phyloP scores from a whole-genome alignment of 2,797 vertebrate genomes.

The Gouania willdenowi region DNA sequence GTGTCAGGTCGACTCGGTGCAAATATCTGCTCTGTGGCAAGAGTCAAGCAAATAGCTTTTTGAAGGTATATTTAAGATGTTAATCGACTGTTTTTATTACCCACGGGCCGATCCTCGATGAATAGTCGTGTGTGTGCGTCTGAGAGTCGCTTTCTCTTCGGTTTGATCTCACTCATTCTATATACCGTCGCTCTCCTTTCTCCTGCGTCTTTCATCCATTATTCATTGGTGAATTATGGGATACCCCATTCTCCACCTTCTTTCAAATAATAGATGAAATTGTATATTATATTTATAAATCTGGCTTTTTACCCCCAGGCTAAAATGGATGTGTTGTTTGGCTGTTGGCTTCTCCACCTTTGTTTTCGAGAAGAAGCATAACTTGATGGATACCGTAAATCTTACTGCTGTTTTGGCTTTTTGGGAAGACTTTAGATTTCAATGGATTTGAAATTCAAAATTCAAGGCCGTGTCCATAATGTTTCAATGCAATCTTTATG shows the following conservation, averaged over 20 bases:
- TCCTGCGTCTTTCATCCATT: conserved; percentile 14
- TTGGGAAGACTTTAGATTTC: no score
- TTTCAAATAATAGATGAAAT: conserved; percentile 2
- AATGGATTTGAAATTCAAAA: no score
- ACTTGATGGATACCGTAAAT: not conserved
- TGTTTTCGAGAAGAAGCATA: not conserved
- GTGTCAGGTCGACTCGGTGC: conserved; percentile 36
- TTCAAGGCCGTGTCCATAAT: no score
- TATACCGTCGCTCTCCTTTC: conserved; percentile 29
- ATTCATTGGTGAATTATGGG: conserved; percentile 10
- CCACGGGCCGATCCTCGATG: conserved; percentile 53
- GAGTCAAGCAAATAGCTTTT: conserved; percentile 66
- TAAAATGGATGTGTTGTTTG: not conserved
- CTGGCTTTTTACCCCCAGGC: not conserved
- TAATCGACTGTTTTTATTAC: conserved; percentile 75
- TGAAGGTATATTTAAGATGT: conserved; percentile 75
- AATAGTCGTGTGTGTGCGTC: conserved; percentile 46
- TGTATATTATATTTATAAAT: conserved; percentile 12
- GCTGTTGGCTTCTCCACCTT: not conserved
- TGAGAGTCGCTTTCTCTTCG: conserved; percentile 14
- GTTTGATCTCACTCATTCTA: conserved; percentile 13
- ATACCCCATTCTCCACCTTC: not conserved
- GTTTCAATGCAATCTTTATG: no score
- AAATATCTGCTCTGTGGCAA: conserved; percentile 61
- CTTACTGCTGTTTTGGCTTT: not conserved